Evolutionary conservation across 2,113 vertebrate species (phyloP).

Genomic region (Heterochromis multidens): DNA sequence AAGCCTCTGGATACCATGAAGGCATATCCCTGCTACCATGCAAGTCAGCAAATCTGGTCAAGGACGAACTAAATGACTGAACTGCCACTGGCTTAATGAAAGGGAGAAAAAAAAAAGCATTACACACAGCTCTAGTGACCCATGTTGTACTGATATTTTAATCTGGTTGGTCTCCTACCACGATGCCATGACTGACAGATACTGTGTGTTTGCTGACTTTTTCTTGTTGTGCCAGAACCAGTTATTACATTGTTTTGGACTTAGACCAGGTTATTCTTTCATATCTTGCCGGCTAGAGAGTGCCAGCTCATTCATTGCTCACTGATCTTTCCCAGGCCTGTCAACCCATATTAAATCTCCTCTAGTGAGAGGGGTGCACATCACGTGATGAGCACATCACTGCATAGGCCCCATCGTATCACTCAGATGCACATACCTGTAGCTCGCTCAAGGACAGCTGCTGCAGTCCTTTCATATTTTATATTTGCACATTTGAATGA

Average conservation of each 20-base stretch:
- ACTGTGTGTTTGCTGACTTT: neutral
- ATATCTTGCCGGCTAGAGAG: neutral
- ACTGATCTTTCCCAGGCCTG: slow-evolving; percentile 15
- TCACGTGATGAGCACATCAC: neutral
- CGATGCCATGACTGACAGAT: neutral
- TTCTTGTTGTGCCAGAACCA: neutral
- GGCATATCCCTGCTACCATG: neutral
- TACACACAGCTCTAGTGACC: neutral
- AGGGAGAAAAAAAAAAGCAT: neutral
- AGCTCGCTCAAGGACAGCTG: neutral
- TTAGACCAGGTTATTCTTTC: neutral
- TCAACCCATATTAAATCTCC: slow-evolving; percentile 9
- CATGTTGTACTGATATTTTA: neutral
- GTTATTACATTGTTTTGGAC: neutral
- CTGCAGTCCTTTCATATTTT: neutral
- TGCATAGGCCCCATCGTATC: neutral
- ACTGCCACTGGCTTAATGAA: neutral
- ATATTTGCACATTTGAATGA: neutral
- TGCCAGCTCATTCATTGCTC: slow-evolving; percentile 10
- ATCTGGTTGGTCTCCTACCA: neutral
- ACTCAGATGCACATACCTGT: neutral
- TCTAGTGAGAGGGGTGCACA: neutral
- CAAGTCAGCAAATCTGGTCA: slow-evolving; percentile 8
- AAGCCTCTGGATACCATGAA: neutral
- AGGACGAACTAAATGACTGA: neutral